Conservation (phyloP, 1,140 invertebrate genomes). For the Zaprionus ornatus region DNA sequence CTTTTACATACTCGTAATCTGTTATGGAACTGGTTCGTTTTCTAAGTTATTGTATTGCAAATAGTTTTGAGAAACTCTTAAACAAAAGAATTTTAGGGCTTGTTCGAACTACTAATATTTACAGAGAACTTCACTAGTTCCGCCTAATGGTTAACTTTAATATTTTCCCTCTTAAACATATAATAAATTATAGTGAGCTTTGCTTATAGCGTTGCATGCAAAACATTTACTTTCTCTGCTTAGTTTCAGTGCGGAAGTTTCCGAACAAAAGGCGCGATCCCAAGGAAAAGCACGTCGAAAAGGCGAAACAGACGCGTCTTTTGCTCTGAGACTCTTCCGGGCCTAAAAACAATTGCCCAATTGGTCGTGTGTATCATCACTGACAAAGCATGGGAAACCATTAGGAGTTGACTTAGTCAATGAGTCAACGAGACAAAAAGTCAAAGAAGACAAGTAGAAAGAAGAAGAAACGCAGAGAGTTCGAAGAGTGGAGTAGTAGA, state of each 20-base stretch:
- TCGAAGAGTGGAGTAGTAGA: neutral
- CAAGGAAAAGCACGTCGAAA: slow-evolving; percentile 1
- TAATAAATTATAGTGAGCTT: neutral
- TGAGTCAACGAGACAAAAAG: neutral
- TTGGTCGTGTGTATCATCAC: slow-evolving; percentile 16
- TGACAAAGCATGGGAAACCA: neutral
- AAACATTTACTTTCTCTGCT: neutral
- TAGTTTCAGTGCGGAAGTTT: neutral
- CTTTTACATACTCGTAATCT: neutral
- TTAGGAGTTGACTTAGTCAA: slow-evolving; percentile 1
- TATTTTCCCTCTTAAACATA: neutral
- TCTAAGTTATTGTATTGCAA: neutral
- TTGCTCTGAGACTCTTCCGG: slow-evolving; percentile 16
- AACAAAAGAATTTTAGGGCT: neutral
- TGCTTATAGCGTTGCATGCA: neutral
- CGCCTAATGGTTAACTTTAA: neutral
- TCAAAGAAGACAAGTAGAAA: neutral
- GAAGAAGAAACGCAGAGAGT: neutral
- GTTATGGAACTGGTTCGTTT: slow-evolving; percentile 1
- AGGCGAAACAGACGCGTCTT: neutral
- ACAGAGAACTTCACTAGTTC: neutral
- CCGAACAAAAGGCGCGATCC: neutral
- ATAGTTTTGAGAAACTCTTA: neutral
- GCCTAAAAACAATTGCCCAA: slow-evolving; percentile 38
- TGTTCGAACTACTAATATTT: neutral